A percentile compares a stretch with the other conserved stretches of the same genome.
phyloP scores from a whole-genome alignment of 2,888 invertebrate genomes.

The Calliopum simillimum region DNA sequence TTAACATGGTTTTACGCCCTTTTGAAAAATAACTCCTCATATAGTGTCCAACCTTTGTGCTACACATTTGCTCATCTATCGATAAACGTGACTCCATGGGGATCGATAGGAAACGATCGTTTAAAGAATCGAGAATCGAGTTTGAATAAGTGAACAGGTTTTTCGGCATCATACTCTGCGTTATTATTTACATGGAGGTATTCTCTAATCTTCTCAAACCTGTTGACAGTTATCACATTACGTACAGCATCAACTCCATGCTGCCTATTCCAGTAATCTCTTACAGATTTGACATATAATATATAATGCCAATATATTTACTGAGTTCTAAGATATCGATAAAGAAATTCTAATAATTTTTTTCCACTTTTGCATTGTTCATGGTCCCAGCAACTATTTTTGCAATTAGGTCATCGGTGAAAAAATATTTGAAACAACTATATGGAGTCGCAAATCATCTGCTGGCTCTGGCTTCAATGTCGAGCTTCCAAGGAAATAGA shows the following conservation, averaged over 20 bases:
- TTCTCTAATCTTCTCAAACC: constrained; percentile 42
- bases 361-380: too few species aligned
- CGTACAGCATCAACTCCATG: too few species aligned
- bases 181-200: constrained; percentile 42
- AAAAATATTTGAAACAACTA: constrained; percentile 40
- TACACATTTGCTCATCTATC: constrained; percentile 38
- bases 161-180: constrained; percentile 39
- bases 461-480: too few species aligned
- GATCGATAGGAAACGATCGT: constrained; percentile 37
- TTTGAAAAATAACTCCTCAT: too few species aligned
- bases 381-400: constrained; percentile 23
- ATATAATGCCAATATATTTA: constrained; percentile 39
- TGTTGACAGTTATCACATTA: constrained; percentile 37
- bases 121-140: constrained; percentile 36
- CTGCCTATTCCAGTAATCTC: too few species aligned
- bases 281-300: too few species aligned
- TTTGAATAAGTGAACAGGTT: too few species aligned
- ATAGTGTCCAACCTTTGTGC: too few species aligned
- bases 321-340: constrained; percentile 34
- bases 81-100: constrained; percentile 36
- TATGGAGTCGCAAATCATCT: constrained; percentile 40
- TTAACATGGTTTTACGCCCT: too few species aligned
- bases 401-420: too few species aligned
- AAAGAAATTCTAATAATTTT: too few species aligned
- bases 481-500: constrained; percentile 40